phyloP scores from a whole-genome alignment of 2,888 invertebrate species.

The Rosalia funebris region DNA sequence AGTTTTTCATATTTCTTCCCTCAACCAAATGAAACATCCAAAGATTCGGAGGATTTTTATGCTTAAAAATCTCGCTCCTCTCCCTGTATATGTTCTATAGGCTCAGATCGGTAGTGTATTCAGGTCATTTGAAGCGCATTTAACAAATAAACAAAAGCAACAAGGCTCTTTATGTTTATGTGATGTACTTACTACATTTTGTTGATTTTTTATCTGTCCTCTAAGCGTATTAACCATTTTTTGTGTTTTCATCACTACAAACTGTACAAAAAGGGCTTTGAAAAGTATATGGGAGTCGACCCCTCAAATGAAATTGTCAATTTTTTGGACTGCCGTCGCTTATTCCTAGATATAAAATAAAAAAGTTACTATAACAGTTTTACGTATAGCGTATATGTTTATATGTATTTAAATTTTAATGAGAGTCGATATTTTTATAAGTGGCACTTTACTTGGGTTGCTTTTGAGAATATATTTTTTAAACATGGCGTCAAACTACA shows the following conservation, averaged over 20 bases:
- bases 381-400: too few species aligned
- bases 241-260: conserved; percentile 11
- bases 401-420: too few species aligned
- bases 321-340: neutral
- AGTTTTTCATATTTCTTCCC: too few species aligned
- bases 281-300: conserved; percentile 1
- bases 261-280: neutral
- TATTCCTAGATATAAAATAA: neutral
- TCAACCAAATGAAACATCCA: too few species aligned
- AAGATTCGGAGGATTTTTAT: too few species aligned
- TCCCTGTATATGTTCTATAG: neutral
- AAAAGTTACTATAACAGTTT: too few species aligned
- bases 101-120: neutral
- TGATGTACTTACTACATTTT: conserved; percentile 12
- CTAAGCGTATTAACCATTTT: conserved; percentile 13
- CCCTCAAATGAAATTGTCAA: neutral
- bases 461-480: too few species aligned
- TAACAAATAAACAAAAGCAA: conserved; percentile 18
- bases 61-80: too few species aligned
- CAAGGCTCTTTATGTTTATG: conserved; percentile 11
- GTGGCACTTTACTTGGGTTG: too few species aligned
- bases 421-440: too few species aligned
- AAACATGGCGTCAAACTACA: too few species aligned
- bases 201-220: neutral
- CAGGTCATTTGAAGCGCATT: too few species aligned